These are phyloP conservation scores for Eupristina koningsbergeri DNA, from an alignment of 1,140 invertebrate genomes.

Conservation along the genomic window DNA sequence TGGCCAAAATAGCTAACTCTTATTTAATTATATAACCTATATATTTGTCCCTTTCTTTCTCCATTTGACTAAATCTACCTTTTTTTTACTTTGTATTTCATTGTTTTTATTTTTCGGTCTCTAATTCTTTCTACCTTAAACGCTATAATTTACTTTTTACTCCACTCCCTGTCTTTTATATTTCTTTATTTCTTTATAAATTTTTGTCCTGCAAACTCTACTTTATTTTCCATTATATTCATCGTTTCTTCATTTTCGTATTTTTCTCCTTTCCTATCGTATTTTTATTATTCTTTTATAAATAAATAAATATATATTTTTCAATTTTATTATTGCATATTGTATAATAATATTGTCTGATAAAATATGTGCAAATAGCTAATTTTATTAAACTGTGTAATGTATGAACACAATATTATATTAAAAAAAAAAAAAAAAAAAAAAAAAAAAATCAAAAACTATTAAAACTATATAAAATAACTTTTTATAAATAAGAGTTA, in stretches of 20 bases:
- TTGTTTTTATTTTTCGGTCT: background rate
- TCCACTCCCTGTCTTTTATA: background rate
- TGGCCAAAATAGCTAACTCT: background rate
- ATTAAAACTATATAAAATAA: too few relatives aligned
- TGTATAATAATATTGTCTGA: too few relatives aligned
- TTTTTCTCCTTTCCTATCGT: constrained; percentile 9
- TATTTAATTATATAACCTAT: background rate
- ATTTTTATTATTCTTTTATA: too few relatives aligned
- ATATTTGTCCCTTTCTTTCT: background rate
- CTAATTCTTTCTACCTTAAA: constrained; percentile 16
- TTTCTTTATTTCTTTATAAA: background rate
- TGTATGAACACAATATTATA: too few relatives aligned
- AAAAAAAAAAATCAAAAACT: too few relatives aligned
- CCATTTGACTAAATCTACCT: background rate
- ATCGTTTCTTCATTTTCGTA: background rate
- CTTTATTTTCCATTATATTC: background rate
- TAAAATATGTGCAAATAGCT: too few relatives aligned
- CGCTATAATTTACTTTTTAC: background rate
- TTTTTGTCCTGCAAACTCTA: too few relatives aligned
- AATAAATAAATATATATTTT: too few relatives aligned
- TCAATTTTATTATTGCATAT: too few relatives aligned
- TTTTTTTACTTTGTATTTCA: background rate
- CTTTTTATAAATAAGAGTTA: too few relatives aligned
- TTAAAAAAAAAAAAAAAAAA: too few relatives aligned
- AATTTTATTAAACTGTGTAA: too few relatives aligned